Evolutionary conservation across 2,113 vertebrate species (phyloP), one percentile per base, ranked within the genome.

Genomic region (Ochotona princeps): DNA sequence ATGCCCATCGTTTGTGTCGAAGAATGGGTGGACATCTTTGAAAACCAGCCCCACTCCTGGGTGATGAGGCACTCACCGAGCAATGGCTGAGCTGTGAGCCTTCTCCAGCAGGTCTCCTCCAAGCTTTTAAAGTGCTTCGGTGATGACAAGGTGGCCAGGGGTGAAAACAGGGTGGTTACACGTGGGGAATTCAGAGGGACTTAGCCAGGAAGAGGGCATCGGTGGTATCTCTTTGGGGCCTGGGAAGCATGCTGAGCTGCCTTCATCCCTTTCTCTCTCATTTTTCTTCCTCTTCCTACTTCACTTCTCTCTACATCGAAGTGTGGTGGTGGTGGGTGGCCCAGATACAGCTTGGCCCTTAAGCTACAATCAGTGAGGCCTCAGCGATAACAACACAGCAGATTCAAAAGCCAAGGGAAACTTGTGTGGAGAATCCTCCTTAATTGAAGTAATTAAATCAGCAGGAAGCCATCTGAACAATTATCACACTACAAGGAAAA

Each of bases 371-470:
- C 91, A 85, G 82, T 47, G 92, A 94, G 89, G 78, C 78, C 66
- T 84, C 51, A 25, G 84, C 89, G 95, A 72, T 84, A 92, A 87
- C 73, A 75, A 76, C 84, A 67, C n/a, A 75, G 90, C 91, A 91
- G 87, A 94, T 79, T 83, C 89, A 44, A 89, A 93, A 96, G 91
- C 95, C 78, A 49, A 92, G 78, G 78, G 91, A 93, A 96, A 84
- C 60, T 32, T 89, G 67, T 97, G 89, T 96, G 0, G 74, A 95
- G 96, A 97, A 95, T 86, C 85, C 95, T 96, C 23, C 32, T 93
- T 97, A 97, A 96, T 90, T 95, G 96, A 96, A 97, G 97, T 97
- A 96, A 96, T 97, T 97, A 97, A 96, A 94, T 93, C 96, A 96
- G 96, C 96, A 95, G 96, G 97, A 96, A 97, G 92, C 95, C 96